Evolutionary conservation across 1,140 invertebrate species (phyloP).

Genomic region (Leptoteleia sp.): DNA sequence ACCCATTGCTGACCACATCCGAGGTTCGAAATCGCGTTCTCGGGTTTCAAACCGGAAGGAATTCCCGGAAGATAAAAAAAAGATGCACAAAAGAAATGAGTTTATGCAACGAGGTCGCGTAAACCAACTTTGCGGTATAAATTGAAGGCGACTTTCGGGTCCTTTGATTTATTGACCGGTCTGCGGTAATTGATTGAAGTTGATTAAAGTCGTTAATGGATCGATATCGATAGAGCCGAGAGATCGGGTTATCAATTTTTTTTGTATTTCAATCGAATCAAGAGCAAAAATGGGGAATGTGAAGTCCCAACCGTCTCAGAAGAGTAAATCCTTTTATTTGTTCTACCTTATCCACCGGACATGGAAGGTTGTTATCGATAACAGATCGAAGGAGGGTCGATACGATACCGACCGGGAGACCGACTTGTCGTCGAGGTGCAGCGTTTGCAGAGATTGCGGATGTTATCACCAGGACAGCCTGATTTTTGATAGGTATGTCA

Average conservation of each 20-base stretch:
- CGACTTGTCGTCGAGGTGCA: constrained; percentile 75
- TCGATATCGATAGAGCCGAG: no score
- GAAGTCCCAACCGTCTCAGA: constrained; percentile 71
- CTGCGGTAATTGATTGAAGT: no score
- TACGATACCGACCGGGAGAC: constrained; percentile 73
- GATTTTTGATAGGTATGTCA: constrained; percentile 79
- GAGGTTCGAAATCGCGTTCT: constrained; percentile 27
- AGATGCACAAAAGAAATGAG: constrained; percentile 6
- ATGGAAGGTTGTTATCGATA: constrained; percentile 85
- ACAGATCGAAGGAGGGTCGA: constrained; percentile 56
- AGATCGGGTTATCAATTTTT: no score
- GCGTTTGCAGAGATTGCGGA: constrained; percentile 73
- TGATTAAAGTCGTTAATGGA: no score
- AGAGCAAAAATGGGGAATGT: constrained; percentile 75
- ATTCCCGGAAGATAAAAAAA: constrained; percentile 12
- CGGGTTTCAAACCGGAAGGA: constrained; percentile 18
- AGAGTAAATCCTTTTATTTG: constrained; percentile 83
- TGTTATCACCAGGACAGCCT: constrained; percentile 76
- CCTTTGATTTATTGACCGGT: no score
- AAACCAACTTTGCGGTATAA: no score
- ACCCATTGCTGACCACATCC: constrained; percentile 33
- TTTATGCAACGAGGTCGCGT: neutral
- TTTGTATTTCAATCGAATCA: no score
- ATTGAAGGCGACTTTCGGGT: no score
- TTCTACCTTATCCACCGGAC: constrained; percentile 86